Evolutionary conservation across 2,888 invertebrate species (phyloP).

Genomic region (Geotrupes spiniger): DNA sequence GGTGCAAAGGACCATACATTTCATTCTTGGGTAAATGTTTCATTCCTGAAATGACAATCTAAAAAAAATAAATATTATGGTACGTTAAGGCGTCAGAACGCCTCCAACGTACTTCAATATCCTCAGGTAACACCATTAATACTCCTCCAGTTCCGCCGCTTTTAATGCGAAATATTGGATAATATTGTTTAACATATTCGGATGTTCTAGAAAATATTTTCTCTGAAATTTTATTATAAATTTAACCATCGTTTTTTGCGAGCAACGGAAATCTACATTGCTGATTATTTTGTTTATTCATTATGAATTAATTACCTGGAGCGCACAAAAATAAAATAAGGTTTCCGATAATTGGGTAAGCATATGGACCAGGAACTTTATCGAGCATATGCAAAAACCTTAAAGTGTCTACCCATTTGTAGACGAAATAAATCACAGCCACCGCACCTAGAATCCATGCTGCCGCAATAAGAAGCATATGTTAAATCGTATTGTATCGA

Average conservation of each 20-base stretch:
- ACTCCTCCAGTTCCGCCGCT: conserved; percentile 34
- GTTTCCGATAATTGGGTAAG: conserved; percentile 25
- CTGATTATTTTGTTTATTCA: too few relatives aligned
- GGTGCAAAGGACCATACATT: conserved; percentile 38
- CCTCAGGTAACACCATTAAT: conserved; percentile 51
- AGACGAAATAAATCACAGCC: too few relatives aligned
- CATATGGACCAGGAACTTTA: conserved; percentile 27
- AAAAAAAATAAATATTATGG: conserved; percentile 11
- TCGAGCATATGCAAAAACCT: conserved; percentile 5
- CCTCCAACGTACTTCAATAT: conserved; percentile 47
- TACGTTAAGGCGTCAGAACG: neutral
- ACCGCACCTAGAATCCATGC: too few relatives aligned
- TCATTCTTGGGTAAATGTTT: conserved; percentile 41
- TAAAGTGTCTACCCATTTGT: neutral
- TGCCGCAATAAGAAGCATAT: too few relatives aligned
- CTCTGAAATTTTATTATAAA: too few relatives aligned
- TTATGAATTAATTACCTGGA: too few relatives aligned
- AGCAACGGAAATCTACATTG: too few relatives aligned
- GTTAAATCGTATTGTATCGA: too few relatives aligned
- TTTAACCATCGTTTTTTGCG: too few relatives aligned
- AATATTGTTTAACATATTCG: too few relatives aligned
- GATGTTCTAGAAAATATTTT: too few relatives aligned
- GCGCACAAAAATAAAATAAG: conserved; percentile 19
- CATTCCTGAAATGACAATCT: conserved; percentile 41
- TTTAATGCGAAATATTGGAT: conserved; percentile 11